Percentiles rank a stretch among this genome's conserved stretches.
These are phyloP conservation scores for Ameiurus melas DNA, from an alignment of 2,113 vertebrate genomes.

Conservation along the genomic window DNA sequence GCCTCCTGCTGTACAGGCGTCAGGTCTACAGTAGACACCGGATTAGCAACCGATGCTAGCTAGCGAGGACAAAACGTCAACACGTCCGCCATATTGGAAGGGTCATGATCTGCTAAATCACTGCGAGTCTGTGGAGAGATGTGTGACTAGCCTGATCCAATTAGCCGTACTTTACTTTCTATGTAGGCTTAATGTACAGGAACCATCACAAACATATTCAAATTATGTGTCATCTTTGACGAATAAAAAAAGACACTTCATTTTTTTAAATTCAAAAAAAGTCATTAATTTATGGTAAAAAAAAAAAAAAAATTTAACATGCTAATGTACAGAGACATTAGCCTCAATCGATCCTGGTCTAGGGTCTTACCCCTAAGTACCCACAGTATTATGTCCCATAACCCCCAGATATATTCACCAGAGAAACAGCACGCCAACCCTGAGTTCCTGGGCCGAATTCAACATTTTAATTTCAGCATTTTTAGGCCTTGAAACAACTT, in stretches of 20 bases:
- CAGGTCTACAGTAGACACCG: neutral
- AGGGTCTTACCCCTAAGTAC: no score
- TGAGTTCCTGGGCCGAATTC: no score
- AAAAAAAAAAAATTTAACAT: no score
- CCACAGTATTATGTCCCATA: no score
- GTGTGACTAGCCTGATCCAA: neutral
- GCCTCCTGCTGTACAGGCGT: neutral
- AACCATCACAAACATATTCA: neutral
- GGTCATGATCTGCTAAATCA: neutral
- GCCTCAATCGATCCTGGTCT: neutral
- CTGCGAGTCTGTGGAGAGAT: neutral
- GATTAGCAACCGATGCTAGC: neutral
- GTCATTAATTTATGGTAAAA: neutral
- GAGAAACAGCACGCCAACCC: no score
- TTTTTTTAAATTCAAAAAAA: neutral
- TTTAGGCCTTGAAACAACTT: no score
- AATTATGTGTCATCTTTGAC: neutral
- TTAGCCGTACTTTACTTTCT: neutral
- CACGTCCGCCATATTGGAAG: conserved; percentile 1
- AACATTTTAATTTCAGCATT: no score
- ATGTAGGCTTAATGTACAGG: neutral
- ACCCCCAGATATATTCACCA: no score
- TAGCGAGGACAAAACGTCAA: neutral
- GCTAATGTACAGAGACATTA: neutral
- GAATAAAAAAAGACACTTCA: neutral